phyloP scores from a whole-genome alignment of 2,888 invertebrate species.

The Chymomyza amoena region DNA sequence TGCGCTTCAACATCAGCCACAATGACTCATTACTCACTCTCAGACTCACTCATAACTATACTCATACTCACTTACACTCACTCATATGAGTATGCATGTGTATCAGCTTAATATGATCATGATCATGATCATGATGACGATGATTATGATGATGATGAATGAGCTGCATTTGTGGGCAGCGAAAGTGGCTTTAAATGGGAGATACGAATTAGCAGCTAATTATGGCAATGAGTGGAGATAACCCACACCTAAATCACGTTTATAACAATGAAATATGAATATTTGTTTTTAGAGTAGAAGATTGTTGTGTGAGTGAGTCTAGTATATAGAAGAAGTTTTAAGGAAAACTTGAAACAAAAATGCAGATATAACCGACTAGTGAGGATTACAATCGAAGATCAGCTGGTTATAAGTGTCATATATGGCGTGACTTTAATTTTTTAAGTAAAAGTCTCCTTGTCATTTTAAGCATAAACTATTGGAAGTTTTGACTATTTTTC shows the following conservation, averaged over 20 bases:
- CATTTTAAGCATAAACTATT: too few species aligned
- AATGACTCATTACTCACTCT: slow-evolving; percentile 1
- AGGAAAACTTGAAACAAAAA: too few species aligned
- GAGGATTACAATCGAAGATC: too few species aligned
- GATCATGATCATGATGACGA: not conserved
- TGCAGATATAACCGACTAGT: too few species aligned
- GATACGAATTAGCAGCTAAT: slow-evolving; percentile 2
- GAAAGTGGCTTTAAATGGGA: slow-evolving; percentile 25
- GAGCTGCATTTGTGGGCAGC: slow-evolving; percentile 5
- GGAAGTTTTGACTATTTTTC: too few species aligned
- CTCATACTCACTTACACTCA: not conserved
- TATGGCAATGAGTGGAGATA: not conserved
- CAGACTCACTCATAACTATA: not conserved
- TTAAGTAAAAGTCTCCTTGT: too few species aligned
- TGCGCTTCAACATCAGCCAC: not conserved
- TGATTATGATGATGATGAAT: not conserved
- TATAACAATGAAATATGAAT: not conserved
- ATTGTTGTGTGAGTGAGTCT: not conserved
- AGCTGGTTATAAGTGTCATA: too few species aligned
- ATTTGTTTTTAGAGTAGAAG: not conserved
- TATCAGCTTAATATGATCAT: not conserved
- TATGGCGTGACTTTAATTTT: too few species aligned
- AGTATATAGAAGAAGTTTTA: too few species aligned
- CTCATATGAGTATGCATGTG: not conserved
- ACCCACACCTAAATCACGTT: not conserved